A percentile compares a stretch with the other conserved stretches of the same genome.
These are phyloP conservation scores for Amyelois transitella DNA, from an alignment of 1,140 invertebrate species.

Conservation along the genomic window DNA sequence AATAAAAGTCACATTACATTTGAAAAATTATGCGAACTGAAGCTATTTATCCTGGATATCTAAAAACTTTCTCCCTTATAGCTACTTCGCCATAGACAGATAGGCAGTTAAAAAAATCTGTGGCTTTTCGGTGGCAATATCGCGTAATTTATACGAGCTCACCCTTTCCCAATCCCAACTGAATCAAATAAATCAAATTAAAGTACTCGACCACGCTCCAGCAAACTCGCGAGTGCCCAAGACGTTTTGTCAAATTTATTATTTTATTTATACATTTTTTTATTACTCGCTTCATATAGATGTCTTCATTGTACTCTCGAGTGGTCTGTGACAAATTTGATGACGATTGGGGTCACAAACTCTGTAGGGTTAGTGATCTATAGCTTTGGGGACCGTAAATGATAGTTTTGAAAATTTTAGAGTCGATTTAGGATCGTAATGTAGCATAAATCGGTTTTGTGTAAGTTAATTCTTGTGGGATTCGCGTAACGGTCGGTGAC, in stretches of 20 bases:
- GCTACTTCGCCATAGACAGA: conserved; percentile 15
- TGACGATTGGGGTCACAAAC: conserved; percentile 61
- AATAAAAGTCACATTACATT: conserved; percentile 4
- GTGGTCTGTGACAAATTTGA: conserved; percentile 73
- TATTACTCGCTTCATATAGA: conserved; percentile 52
- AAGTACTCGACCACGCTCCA: conserved; percentile 58
- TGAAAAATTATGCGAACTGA: neutral
- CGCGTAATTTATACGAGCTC: conserved; percentile 50
- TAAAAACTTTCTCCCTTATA: conserved; percentile 22
- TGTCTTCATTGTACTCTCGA: conserved; percentile 57
- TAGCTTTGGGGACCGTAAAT: conserved; percentile 42
- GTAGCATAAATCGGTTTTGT: conserved; percentile 41
- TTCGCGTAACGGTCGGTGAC: conserved; percentile 21
- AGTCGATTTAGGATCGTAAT: conserved; percentile 57
- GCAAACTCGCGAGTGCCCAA: conserved; percentile 64
- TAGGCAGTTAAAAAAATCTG: conserved; percentile 20
- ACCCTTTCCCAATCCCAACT: conserved; percentile 53
- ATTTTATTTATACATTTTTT: conserved; percentile 71
- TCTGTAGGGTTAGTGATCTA: conserved; percentile 31
- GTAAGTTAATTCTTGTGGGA: conserved; percentile 39
- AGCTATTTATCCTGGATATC: neutral
- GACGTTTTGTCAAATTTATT: conserved; percentile 74
- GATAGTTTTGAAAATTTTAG: conserved; percentile 63
- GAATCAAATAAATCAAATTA: conserved; percentile 72
- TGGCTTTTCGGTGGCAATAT: conserved; percentile 29